phyloP scores from a whole-genome alignment of 2,113 vertebrate genomes.

The Apteryx owenii region DNA sequence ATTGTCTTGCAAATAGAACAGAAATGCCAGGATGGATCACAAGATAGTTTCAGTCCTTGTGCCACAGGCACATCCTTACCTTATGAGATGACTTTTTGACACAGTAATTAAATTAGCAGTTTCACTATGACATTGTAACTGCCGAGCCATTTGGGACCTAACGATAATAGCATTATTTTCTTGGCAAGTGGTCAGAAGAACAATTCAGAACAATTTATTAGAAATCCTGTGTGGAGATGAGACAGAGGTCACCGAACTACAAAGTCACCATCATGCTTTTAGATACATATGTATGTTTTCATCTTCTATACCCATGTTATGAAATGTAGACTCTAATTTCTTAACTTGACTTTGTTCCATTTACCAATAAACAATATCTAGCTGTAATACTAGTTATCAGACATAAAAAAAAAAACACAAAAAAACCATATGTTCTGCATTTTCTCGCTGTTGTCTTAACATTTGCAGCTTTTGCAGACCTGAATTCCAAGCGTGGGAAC shows the following conservation, averaged over 20 bases:
- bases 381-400: background rate
- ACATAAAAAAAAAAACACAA: background rate
- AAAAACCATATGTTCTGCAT: slow-evolving; percentile 4
- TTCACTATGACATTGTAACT: slow-evolving; percentile 1
- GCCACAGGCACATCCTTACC: background rate
- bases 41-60: background rate
- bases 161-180: slow-evolving; percentile 6
- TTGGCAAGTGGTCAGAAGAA: slow-evolving; percentile 22
- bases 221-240: background rate
- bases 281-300: background rate
- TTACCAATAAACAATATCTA: background rate
- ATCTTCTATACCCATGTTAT: background rate
- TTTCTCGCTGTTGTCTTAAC: slow-evolving; percentile 30
- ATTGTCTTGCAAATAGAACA: background rate
- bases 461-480: slow-evolving; percentile 20
- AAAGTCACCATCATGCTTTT: slow-evolving; percentile 3
- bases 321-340: background rate
- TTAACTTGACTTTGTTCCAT: background rate
- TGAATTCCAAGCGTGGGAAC: background rate
- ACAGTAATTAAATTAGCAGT: slow-evolving; percentile 25
- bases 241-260: background rate
- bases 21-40: background rate
- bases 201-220: background rate
- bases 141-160: background rate
- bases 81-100: slow-evolving; percentile 14